Conservation (phyloP, 92 coral and sea anemone species). For the Palythoa heliodiscus region DNA sequence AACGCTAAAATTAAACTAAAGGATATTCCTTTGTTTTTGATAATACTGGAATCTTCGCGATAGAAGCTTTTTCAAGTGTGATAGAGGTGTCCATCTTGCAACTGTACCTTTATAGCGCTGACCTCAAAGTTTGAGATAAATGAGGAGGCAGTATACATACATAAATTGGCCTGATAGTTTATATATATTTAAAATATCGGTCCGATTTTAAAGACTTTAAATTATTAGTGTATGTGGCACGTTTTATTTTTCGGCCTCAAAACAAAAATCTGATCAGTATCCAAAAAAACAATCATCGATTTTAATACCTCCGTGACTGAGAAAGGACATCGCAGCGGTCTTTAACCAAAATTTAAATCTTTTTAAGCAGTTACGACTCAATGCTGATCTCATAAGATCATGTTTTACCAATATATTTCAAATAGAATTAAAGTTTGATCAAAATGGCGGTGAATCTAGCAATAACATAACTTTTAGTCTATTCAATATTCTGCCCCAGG, state of each 20-base stretch:
- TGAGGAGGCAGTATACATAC: neutral
- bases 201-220: neutral
- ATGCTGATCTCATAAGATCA: neutral
- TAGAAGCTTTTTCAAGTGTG: neutral
- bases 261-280: constrained; percentile 1
- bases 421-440: constrained; percentile 31
- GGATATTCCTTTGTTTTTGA: constrained; percentile 1
- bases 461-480: constrained; percentile 25
- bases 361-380: neutral
- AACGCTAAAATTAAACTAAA: neutral
- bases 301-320: neutral
- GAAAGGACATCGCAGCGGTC: neutral
- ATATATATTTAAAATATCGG: neutral
- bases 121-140: neutral
- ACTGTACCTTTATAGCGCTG: too few relatives aligned
- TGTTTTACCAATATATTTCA: constrained; percentile 13
- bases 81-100: too few relatives aligned
- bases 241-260: neutral
- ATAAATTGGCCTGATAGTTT: neutral
- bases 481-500: constrained; percentile 32
- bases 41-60: neutral
- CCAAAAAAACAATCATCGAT: neutral
- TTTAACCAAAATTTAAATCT: neutral
- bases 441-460: constrained; percentile 11
- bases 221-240: neutral